Evolutionary conservation across 2,888 invertebrate species (phyloP).

Genomic region (Allophyes oxyacanthae): DNA sequence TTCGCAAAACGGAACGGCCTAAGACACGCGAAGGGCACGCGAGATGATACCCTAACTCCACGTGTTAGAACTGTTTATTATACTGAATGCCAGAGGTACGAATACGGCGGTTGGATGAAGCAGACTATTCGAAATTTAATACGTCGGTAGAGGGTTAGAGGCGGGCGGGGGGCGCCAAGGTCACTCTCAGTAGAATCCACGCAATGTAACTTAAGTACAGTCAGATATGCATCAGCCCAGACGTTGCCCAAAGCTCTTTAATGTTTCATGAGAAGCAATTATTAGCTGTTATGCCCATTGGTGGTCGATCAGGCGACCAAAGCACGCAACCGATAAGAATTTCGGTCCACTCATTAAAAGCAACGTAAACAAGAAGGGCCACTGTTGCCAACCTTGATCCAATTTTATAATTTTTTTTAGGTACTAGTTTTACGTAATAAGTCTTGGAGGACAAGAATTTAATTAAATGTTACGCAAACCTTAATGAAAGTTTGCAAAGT

Average conservation of each 20-base stretch:
- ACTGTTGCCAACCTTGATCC: constrained; percentile 74
- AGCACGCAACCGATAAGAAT: constrained; percentile 81
- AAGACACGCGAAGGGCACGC: constrained; percentile 61
- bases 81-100: constrained; percentile 68
- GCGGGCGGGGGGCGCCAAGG: constrained; percentile 78
- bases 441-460: constrained; percentile 34
- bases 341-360: constrained; percentile 77
- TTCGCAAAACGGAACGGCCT: constrained; percentile 55
- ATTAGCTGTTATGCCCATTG: constrained; percentile 70
- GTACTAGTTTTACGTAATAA: constrained; percentile 51
- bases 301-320: constrained; percentile 64
- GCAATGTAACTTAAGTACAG: constrained; percentile 75
- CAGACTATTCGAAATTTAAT: constrained; percentile 85
- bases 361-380: constrained; percentile 75
- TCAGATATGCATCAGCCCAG: constrained; percentile 78
- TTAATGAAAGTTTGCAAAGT: constrained; percentile 57
- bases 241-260: constrained; percentile 70
- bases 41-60: constrained; percentile 67
- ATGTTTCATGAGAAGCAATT: constrained; percentile 77
- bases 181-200: constrained; percentile 83
- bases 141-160: constrained; percentile 68
- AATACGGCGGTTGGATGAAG: constrained; percentile 77
- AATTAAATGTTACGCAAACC: constrained; percentile 49
- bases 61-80: constrained; percentile 66
- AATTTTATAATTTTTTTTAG: constrained; percentile 63